phyloP scores from a whole-genome alignment of 2,113 vertebrate genomes.

The Chlorodrepanis virens region DNA sequence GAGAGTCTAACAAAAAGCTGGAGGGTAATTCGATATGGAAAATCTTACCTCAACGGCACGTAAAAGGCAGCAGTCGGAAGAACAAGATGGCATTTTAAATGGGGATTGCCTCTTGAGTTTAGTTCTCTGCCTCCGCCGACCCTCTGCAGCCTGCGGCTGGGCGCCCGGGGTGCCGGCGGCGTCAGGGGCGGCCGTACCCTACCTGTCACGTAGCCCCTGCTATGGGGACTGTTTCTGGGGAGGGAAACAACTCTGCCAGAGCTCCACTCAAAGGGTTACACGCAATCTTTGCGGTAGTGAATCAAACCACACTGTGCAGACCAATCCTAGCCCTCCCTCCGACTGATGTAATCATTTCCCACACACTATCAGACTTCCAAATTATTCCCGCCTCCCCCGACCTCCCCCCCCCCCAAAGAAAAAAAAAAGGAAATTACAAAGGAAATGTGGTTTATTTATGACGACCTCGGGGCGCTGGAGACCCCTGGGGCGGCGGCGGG shows the following conservation, averaged over 20 bases:
- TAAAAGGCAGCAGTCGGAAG: constrained; percentile 88
- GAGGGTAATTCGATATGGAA: neutral
- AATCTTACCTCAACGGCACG: constrained; percentile 86
- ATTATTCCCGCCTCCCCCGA: constrained; percentile 26
- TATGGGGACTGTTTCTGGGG: constrained; percentile 70
- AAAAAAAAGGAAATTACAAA: constrained; percentile 19
- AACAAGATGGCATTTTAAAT: constrained; percentile 90
- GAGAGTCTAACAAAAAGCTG: neutral
- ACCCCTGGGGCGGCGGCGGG: neutral
- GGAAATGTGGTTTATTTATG: neutral
- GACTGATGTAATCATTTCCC: constrained; percentile 80
- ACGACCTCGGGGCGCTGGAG: neutral
- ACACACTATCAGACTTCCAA: constrained; percentile 71
- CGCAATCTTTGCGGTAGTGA: constrained; percentile 75
- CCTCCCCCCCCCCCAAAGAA: neutral
- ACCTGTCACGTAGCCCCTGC: constrained; percentile 71
- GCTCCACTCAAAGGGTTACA: constrained; percentile 79
- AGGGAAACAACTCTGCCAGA: constrained; percentile 66
- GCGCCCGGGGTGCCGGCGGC: constrained; percentile 26
- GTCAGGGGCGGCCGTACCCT: constrained; percentile 57
- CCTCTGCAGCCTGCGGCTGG: constrained; percentile 36
- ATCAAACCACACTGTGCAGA: constrained; percentile 74
- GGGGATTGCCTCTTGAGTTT: constrained; percentile 58
- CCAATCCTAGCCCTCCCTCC: constrained; percentile 71
- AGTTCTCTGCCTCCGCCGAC: constrained; percentile 33